Evolutionary conservation across 2,888 invertebrate species (phyloP), one percentile per base, ranked within the genome.

Genomic region (Leucophenga montana): DNA sequence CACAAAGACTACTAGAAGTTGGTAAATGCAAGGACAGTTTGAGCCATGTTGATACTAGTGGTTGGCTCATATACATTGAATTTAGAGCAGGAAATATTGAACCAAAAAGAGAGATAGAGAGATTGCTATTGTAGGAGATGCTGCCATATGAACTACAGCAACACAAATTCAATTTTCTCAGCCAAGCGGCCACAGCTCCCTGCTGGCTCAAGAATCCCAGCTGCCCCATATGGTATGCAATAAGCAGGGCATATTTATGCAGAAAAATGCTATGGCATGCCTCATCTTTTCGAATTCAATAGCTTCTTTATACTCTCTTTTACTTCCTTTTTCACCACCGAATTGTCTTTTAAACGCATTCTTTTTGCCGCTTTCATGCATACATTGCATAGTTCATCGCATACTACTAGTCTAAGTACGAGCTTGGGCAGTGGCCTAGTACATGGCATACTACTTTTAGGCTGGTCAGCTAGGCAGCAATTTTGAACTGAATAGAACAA

Each of bases 121-220:
- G 39, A 1, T 39, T 39, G 3, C 4, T 8, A 33, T 5, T 5
- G 4, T 5, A 13, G 16, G 48, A 66, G 11, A 14, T 39, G 48
- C 20, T 59, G 13, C 18, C 13, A 48, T 5, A 16, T 9, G 59
- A 44, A 31, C 54, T 44, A 66, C 46, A 66, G 70, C 64, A 22
- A 71, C 69, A 75, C 72, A 82, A 84, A 84, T 80, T 84, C 75
- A 82, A 82, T 81, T 77, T 77, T 73, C 72, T 73, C 70, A 72
- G 59, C 66, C 70, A 50, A 69, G 69, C 66, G 64, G 33, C n/a
- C 27, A 46, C 33, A 4, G 22, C 27, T 27, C 27, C 4, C 4
- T 27, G 27, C 27, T 27, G n/a, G n/a, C n/a, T 27, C 27, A 27
- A 27, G 22, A 64, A 64, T 18, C n/a, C 20, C 33, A 68, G 73